Evolutionary conservation across 2,888 invertebrate genomes (phyloP).

Genomic region (Trileptium ribeirensis): DNA sequence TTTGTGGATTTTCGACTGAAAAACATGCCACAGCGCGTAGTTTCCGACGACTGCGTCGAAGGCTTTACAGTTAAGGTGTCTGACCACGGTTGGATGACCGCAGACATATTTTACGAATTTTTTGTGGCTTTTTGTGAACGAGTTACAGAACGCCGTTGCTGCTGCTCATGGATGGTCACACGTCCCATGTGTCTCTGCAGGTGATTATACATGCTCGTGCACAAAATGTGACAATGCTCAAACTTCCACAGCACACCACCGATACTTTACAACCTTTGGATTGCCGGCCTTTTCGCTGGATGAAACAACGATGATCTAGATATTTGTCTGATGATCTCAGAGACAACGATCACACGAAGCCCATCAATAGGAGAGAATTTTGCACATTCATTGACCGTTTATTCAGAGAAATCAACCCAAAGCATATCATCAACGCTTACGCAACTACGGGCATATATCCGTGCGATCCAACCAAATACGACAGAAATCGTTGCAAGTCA

Average conservation of each 20-base stretch:
- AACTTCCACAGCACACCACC: neutral
- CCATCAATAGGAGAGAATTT: neutral
- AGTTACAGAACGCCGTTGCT: slow-evolving; percentile 9
- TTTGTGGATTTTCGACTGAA: no score
- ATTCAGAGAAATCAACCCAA: neutral
- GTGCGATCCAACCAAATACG: slow-evolving; percentile 2
- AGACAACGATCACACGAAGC: neutral
- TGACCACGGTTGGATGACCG: slow-evolving; percentile 10
- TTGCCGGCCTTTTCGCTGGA: neutral
- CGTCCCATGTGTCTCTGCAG: slow-evolving; percentile 7
- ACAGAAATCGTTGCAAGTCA: neutral
- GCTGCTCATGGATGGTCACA: slow-evolving; percentile 17
- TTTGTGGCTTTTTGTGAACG: slow-evolving; percentile 7
- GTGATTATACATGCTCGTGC: neutral
- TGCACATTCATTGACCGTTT: neutral
- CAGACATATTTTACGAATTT: neutral
- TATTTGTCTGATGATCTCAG: neutral
- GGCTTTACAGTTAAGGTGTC: neutral
- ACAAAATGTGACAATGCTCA: slow-evolving; percentile 6
- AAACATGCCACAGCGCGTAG: neutral
- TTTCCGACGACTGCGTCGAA: neutral
- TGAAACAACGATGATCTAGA: neutral
- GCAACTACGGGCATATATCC: neutral
- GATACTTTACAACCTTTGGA: slow-evolving; percentile 5
- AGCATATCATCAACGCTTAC: neutral